Base-by-base conservation (phyloP, 64 coral and sea anemone genomes). In the Dendronephthya gigantea region DNA sequence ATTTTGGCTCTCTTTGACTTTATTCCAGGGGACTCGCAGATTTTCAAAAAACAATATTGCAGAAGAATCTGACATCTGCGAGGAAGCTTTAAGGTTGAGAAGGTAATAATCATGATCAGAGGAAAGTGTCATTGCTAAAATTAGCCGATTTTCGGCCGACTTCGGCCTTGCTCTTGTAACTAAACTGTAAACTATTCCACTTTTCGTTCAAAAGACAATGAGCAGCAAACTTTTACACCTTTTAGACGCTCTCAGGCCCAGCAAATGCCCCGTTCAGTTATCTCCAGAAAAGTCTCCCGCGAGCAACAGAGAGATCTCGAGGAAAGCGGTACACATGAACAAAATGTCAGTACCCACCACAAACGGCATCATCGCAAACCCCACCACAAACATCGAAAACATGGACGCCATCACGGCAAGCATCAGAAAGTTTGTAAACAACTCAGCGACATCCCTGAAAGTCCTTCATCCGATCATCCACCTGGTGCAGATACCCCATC, bases 1-100 rank as follows among this genome's bases (percentile, higher is more conserved):
- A n/a, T 58, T 22, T 62, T 62, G 55, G 55, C 25, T 62, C 2
- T 62, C 25, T 62, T 62, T 27, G 1, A 52, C 50, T 52, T 1
- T 74, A 25, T 12, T 34, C 7, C 72, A 79, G 30, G 30, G 72
- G 14, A 79, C 72, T 79, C 72, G 37, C 28, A 36, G 28, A 39
- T 79, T 79, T 34, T 79, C 72, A 79, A 34, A 39, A 29, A 79
- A 79, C 72, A 79, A 79, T 79, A 79, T 79, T 34, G 15, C 36
- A 12, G 72, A 79, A 35, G 72, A 79, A 33, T 1, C 72, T 36
- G 72, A 79, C 36, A 79, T 34, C 36, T 79, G 72, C 36, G 72
- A 79, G 4, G 30, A 34, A 36, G 72, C 72, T 33, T 39, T 79
- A 17, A 34, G 72, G 15, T 17, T 34, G 22, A 34, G 72, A 79